Percentiles rank a stretch among this genome's conserved stretches.
These are phyloP conservation scores for Halcyon badia DNA, from an alignment of 2,797 vertebrate genomes.

Conservation along the genomic window DNA sequence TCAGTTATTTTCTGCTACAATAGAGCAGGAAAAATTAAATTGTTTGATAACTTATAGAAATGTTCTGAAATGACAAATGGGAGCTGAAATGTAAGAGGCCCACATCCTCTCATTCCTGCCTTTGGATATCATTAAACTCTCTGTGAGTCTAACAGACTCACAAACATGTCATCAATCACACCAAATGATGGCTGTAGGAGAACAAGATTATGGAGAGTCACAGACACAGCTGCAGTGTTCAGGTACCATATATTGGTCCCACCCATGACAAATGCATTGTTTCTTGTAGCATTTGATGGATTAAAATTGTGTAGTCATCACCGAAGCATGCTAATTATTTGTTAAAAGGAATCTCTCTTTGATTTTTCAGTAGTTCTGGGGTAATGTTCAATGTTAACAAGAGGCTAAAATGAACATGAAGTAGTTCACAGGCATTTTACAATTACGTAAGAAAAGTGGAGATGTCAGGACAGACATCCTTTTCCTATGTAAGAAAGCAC, in stretches of 20 bases:
- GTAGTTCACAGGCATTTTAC: neutral
- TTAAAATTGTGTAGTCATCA: neutral
- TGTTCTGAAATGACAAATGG: slow-evolving; percentile 19
- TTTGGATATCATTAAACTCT: slow-evolving; percentile 15
- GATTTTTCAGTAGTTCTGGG: slow-evolving; percentile 4
- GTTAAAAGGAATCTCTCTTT: neutral
- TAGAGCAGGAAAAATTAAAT: neutral
- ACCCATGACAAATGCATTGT: neutral
- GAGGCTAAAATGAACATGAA: neutral
- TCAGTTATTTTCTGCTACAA: slow-evolving; percentile 8
- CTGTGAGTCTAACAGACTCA: neutral
- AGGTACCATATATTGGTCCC: neutral
- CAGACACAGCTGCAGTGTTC: neutral
- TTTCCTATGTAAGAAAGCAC: neutral
- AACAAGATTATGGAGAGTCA: neutral
- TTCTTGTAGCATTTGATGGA: neutral
- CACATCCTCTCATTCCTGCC: neutral
- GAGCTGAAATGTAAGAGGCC: neutral
- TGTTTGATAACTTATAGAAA: neutral
- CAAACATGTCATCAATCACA: neutral
- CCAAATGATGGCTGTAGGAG: neutral
- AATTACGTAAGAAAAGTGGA: neutral
- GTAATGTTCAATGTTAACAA: neutral
- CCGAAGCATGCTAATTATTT: neutral
- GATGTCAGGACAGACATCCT: neutral